Evolutionary conservation across 2,888 invertebrate species (phyloP).

Genomic region (Diadegma fenestrale): DNA sequence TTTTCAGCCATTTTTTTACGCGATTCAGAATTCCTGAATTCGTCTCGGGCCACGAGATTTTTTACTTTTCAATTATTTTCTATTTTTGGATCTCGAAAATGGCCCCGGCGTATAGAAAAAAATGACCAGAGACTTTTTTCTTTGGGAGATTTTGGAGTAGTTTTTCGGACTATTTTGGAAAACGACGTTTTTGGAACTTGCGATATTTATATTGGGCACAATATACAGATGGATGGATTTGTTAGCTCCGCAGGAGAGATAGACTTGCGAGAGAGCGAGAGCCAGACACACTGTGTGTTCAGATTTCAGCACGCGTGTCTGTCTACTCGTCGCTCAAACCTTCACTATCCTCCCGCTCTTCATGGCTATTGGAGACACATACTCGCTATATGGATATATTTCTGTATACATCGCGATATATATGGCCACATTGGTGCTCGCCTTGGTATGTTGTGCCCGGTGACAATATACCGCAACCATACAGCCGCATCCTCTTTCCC

Average conservation of each 20-base stretch:
- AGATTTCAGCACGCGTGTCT: slow-evolving; percentile 76
- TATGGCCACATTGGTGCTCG: slow-evolving; percentile 4
- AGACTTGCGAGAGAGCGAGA: slow-evolving; percentile 37
- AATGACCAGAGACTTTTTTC: neutral
- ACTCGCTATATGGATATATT: neutral
- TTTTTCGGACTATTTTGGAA: neutral
- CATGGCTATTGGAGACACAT: neutral
- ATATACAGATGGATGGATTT: slow-evolving; percentile 47
- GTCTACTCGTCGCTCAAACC: slow-evolving; percentile 54
- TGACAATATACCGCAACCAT: slow-evolving; percentile 70
- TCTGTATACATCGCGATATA: neutral
- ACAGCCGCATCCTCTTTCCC: slow-evolving; percentile 4
- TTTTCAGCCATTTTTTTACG: neutral
- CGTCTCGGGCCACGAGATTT: no score
- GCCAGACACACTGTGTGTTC: slow-evolving; percentile 57
- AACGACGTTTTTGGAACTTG: neutral
- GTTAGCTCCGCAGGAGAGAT: slow-evolving; percentile 18
- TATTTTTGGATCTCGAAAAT: neutral
- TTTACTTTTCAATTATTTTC: neutral
- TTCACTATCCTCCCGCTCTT: slow-evolving; percentile 25
- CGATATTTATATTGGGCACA: slow-evolving; percentile 16
- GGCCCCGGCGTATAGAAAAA: neutral
- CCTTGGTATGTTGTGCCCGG: slow-evolving; percentile 42
- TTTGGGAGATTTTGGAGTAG: neutral
- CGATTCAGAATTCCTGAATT: no score